Evolutionary conservation across 2,113 vertebrate species (phyloP), one percentile per base, ranked within the genome.

Genomic region (Serinus canaria): DNA sequence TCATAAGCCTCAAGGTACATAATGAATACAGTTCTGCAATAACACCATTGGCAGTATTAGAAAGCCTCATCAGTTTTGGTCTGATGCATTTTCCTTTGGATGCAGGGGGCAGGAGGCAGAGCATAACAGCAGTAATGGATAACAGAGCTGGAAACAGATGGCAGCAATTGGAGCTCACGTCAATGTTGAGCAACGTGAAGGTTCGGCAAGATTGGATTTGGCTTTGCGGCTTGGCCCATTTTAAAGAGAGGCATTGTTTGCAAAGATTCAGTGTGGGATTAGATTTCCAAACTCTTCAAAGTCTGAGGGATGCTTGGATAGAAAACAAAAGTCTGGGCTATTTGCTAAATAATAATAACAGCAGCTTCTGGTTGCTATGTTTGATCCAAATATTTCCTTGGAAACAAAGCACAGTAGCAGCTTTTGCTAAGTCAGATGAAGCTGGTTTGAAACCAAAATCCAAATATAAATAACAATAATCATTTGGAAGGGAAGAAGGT

Each of bases 361-460:
- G 37, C 75, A 92, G 50, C 87, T 87, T 86, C 88, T 92, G 41
- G 85, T 90, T 95, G 90, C 85, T 94, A 80, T 62, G 79, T 44
- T 80, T 91, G 64, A 86, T 91, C 82, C 82, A 94, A 93, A 80
- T 83, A 95, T 93, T 95, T 95, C 72, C 87, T 90, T 96, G 85
- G 90, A 88, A 97, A 96, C 85, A 69, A 93, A 95, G 31, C 47
- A 81, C 33, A 80, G 47, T 33, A 81, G 87, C 70, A 90, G 63
- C 4, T 81, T 39, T 59, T 80, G 87, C 91, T 79, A 91, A 93
- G 55, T 59, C 1, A 6, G 30, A 83, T 49, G 59, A 83, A 85
- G 24, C 47, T 44, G 56, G 49, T 77, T 91, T 77, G 85, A 93
- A 90, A 93, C 6, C 13, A 21, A 47, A 80, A 63, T 63, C 13